A percentile compares a stretch with the other conserved stretches of the same genome.
Evolutionary conservation across 1,140 invertebrate species (phyloP).

Genomic region (Drosophila nigromelanica): DNA sequence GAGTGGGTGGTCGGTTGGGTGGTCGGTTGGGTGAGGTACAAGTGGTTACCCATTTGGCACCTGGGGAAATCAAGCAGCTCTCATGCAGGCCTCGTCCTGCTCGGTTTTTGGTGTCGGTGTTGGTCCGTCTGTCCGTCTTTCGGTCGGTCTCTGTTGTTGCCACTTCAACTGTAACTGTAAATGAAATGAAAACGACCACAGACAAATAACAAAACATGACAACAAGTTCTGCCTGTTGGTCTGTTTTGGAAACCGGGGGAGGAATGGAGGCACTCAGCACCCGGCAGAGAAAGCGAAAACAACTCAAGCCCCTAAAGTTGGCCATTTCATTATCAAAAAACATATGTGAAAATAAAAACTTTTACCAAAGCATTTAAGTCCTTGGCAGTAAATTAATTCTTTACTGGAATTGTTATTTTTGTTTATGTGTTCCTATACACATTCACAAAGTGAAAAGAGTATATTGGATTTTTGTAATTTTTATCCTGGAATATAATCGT

Average conservation of each 20-base stretch:
- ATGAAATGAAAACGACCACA: conserved; percentile 76
- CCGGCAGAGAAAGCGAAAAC: conserved; percentile 21
- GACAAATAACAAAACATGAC: conserved; percentile 64
- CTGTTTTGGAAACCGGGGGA: background rate
- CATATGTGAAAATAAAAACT: conserved; percentile 11
- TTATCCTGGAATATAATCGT: no score
- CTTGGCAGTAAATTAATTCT: background rate
- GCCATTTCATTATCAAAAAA: conserved; percentile 37
- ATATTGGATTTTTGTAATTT: no score
- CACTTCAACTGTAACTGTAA: conserved; percentile 60
- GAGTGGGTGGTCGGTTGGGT: background rate
- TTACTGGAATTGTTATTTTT: background rate
- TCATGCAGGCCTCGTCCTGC: conserved; percentile 44
- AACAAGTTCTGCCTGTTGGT: conserved; percentile 38
- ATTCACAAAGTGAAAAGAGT: no score
- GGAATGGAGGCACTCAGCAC: background rate
- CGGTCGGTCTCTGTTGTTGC: conserved; percentile 40
- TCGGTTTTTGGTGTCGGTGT: conserved; percentile 11
- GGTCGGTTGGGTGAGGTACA: conserved; percentile 15
- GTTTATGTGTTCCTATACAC: background rate
- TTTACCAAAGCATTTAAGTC: conserved; percentile 3
- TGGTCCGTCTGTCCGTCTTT: conserved; percentile 7
- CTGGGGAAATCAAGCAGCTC: conserved; percentile 74
- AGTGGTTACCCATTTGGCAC: conserved; percentile 51
- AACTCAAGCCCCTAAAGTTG: conserved; percentile 12